Base-by-base conservation (phyloP, 1,140 invertebrate species). In the Pseudoatta argentina region DNA sequence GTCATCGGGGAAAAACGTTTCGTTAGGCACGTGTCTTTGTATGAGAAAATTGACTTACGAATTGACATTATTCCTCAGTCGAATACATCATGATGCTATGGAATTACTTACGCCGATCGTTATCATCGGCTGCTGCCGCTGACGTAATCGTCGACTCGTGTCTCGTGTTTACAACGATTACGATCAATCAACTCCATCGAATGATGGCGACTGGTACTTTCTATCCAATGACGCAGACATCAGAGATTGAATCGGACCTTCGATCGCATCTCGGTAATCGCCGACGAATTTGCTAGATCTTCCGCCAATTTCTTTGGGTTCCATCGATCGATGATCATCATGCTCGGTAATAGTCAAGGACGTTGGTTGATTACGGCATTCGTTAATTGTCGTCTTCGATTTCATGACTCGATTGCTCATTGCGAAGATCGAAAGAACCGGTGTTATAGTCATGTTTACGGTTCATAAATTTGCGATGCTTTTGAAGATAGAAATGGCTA, bases 71-170 rank as follows among this genome's bases (percentile, higher is more conserved):
- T 14, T 63, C 79, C 51, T 30, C n/a, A 30, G 55, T 44, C 44
- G 6, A 34, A 57, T 57, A n/a, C 44, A 27, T 18, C 21, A 24
- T 30, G 48, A 81, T 69, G 61, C 82, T 39, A 69, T 72, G 76
- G n/a, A 89, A 89, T 89, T 89, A 86, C 71, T 89, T 81, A 57
- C 34, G 73, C 53, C 55, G 87, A 89, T 89, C 61, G 48, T 88
- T 81, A 89, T 63, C 57, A 24, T 82, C 83, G 69, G 10, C 76
- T 30, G 76, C 87, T 88, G 77, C 72, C 81, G 88, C 83, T 89
- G 88, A 89, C 77, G 88, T 81, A 89, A 89, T 57, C 61, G 71
- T 18, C n/a, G 8, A 67, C 21, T 86, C 79, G 88, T 86, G 76
- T 72, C 79, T 86, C 63, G 69, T 88, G 69, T 55, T 57, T 61